Evolutionary conservation across 2,797 vertebrate species (phyloP), one percentile per base, ranked within the genome.

Genomic region (Siniperca obscura): DNA sequence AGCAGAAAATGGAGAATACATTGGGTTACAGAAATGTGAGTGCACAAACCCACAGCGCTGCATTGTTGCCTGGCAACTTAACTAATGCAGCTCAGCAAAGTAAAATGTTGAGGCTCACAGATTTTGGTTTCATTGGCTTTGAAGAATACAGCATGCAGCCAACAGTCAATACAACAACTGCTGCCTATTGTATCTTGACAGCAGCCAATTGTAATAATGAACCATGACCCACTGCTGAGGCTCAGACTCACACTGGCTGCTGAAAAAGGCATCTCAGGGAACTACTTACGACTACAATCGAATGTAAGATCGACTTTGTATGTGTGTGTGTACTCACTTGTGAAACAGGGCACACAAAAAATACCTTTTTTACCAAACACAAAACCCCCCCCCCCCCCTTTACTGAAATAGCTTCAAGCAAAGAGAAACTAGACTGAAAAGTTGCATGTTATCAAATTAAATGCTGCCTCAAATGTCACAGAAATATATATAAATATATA

Each of bases 1-100:
- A 80, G 76, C 7, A 46, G 56, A 85, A 86, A 86, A 84, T 9
- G 61, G 78, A 70, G 48, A 70, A 89, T 56, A 65, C 66, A 53
- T 64, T 62, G 25, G 83, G 21, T 67, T 81, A 67, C 81, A 81
- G 80, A 74, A 85, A 88, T 48, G 40, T 64, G 86, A 90, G 65
- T 27, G 81, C 79, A 72, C 79, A 83, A 85, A 79, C 77, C 81
- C 78, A 60, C 13, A 40, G 67, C 88, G 56, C 84, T 79, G 71
- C 79, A 81, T 90, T 90, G 93, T 95, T 95, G 93, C 94, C 90
- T 91, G 93, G 94, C 94, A 95, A 94, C 94, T 91, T 91, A 87
- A 89, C 86, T 77, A 90, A 93, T 92, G 90, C 86, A 88, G 70
- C 80, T 78, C 62, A 21, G 84, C 56, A 81, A 87, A 90, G 64